Evolutionary conservation across 2,113 vertebrate species (phyloP).

Genomic region (Rhynchomys soricoides): DNA sequence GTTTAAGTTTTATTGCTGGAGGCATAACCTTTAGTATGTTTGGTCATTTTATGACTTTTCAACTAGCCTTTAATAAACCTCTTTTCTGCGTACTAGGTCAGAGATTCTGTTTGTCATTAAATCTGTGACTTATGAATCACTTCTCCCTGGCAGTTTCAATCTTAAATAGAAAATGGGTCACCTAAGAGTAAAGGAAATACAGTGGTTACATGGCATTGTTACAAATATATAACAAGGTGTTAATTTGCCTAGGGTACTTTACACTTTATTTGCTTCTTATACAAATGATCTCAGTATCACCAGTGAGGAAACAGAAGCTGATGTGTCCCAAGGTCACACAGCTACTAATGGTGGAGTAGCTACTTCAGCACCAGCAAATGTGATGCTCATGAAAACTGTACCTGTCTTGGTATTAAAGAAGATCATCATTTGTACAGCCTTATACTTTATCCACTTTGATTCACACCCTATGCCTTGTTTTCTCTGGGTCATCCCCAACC

Average conservation of each 20-base stretch:
- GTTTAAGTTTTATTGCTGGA: not conserved
- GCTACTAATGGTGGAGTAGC: not conserved
- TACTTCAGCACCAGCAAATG: not conserved
- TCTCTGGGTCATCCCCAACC: not conserved
- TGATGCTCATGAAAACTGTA: not conserved
- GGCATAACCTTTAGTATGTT: not conserved
- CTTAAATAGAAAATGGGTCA: not conserved
- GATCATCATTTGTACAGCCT: not conserved
- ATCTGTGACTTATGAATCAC: not conserved
- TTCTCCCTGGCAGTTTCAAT: not conserved
- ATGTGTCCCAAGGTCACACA: not conserved
- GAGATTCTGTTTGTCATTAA: slow-evolving; percentile 39
- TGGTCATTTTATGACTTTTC: slow-evolving; percentile 5
- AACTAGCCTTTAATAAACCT: slow-evolving; percentile 31
- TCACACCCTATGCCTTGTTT: not conserved
- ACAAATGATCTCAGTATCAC: not conserved
- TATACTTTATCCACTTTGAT: not conserved
- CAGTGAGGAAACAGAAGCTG: not conserved
- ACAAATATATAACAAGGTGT: not conserved
- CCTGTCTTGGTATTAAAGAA: not conserved
- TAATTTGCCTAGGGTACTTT: slow-evolving; percentile 5
- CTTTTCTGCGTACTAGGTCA: slow-evolving; percentile 19
- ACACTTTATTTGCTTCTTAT: not conserved
- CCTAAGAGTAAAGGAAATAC: slow-evolving; percentile 1
- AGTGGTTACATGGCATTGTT: not conserved